A percentile compares a stretch with the other conserved stretches of the same genome.
Conservation (phyloP, 2,888 invertebrate species). For the Eudemis profundana region DNA sequence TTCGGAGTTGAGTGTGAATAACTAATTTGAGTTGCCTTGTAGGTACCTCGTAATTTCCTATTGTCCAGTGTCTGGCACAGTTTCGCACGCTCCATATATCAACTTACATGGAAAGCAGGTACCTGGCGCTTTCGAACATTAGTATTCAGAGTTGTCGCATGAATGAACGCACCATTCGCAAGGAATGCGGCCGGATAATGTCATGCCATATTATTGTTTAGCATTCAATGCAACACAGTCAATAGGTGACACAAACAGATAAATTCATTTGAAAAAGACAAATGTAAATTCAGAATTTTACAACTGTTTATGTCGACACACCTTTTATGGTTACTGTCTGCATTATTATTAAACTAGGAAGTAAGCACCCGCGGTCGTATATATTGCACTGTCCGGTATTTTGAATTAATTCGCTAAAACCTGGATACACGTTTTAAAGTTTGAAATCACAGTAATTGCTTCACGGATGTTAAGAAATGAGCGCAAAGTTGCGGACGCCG, state of each 20-base stretch:
- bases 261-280: neutral
- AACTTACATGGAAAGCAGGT: constrained; percentile 60
- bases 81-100: constrained; percentile 70
- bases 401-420: neutral
- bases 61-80: constrained; percentile 58
- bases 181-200: constrained; percentile 49
- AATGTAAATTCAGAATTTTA: too few species aligned
- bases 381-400: neutral
- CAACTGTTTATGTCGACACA: too few species aligned
- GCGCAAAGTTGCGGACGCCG: too few species aligned
- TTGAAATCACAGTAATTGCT: neutral
- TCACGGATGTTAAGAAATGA: constrained; percentile 2
- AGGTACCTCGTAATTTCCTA: constrained; percentile 47
- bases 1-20: constrained; percentile 13
- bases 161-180: constrained; percentile 56
- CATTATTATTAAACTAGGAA: too few species aligned
- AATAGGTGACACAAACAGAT: constrained; percentile 10
- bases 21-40: constrained; percentile 13
- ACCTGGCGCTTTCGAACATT: constrained; percentile 56
- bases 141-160: constrained; percentile 58
- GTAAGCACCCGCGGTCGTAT: too few species aligned
- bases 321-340: too few species aligned
- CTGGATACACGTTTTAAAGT: constrained; percentile 6
- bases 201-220: constrained; percentile 40
- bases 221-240: constrained; percentile 21